These are phyloP conservation scores for Chouioia cunea DNA, from an alignment of 2,888 invertebrate species.

Conservation along the genomic window DNA sequence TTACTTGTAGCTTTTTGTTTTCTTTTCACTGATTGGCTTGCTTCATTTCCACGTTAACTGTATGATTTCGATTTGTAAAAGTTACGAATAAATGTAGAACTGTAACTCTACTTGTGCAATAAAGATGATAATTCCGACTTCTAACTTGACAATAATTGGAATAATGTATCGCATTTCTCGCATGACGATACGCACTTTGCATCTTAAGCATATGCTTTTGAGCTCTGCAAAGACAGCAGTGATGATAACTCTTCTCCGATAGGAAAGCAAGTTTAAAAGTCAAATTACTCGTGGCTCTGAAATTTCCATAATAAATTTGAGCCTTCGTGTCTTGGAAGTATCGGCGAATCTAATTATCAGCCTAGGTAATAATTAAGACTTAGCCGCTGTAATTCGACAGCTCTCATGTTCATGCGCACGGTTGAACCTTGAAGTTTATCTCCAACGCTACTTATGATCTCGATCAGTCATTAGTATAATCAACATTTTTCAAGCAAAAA, in stretches of 20 bases:
- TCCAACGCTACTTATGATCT: too few relatives aligned
- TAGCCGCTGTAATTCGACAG: background rate
- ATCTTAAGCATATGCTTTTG: background rate
- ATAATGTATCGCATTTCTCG: conserved; percentile 13
- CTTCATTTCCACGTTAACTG: too few relatives aligned
- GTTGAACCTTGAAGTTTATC: too few relatives aligned
- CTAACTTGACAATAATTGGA: conserved; percentile 16
- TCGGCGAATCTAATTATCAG: conserved; percentile 24
- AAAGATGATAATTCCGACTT: background rate
- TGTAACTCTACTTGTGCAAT: too few relatives aligned
- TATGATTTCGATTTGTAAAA: too few relatives aligned
- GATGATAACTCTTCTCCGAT: background rate
- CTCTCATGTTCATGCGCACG: too few relatives aligned
- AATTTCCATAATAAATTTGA: conserved; percentile 34
- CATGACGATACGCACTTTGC: background rate
- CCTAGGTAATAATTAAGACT: conserved; percentile 18
- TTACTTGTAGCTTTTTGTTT: too few relatives aligned
- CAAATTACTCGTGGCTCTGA: conserved; percentile 27
- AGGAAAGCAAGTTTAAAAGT: conserved; percentile 38
- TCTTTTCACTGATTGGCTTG: too few relatives aligned
- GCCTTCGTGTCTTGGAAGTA: conserved; percentile 21
- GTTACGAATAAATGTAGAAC: too few relatives aligned
- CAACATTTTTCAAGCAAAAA: too few relatives aligned
- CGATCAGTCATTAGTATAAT: too few relatives aligned
- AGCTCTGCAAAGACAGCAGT: too few relatives aligned